Evolutionary conservation across 2,797 vertebrate species (phyloP), one percentile per base, ranked within the genome.

Genomic region (Sarcophilus harrisii): DNA sequence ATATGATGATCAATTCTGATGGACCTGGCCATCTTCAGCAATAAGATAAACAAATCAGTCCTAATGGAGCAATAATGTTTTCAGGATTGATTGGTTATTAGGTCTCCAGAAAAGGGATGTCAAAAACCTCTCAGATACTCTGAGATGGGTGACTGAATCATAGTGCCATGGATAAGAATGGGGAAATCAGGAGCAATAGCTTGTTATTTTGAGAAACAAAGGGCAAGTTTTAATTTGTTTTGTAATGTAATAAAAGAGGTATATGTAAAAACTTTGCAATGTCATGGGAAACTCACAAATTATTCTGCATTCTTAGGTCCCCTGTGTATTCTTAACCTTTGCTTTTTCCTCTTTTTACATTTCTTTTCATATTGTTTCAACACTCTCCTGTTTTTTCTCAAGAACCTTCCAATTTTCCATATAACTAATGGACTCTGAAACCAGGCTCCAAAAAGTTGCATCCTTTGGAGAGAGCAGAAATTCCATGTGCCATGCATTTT

Each of bases 361-460:
- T 60, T 92, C 92, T 97, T 97, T 6, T 62, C 90, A 81, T 94
- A 97, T 96, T 96, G n/a, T 96, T 97, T 97, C 96, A 95, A 58
- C 95, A 93, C 96, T 90, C 10, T 0, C 13, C 45, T 93, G 38
- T 97, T 96, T 98, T 95, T 98, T 97, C 92, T 55, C 94, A 91
- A 96, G 94, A 96, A 66, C 55, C 90, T 98, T 98, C 96, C 92
- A 97, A 96, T 97, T 97, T 97, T 95, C 93, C 92, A 98, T 90
- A 96, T 96, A 94, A 90, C 92, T 98, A 97, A 96, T 92, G 94
- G 96, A 98, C 96, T 91, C 92, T 95, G 57, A 97, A 94, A 93
- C 81, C 0, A 97, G 95, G 91, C 93, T 92, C 97, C 92, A 96
- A 95, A 93, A 92, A 98, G 98, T 95, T 97, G 95, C 92, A 91